Conservation (phyloP, 2,113 vertebrate genomes). For the Ptyas mucosa region DNA sequence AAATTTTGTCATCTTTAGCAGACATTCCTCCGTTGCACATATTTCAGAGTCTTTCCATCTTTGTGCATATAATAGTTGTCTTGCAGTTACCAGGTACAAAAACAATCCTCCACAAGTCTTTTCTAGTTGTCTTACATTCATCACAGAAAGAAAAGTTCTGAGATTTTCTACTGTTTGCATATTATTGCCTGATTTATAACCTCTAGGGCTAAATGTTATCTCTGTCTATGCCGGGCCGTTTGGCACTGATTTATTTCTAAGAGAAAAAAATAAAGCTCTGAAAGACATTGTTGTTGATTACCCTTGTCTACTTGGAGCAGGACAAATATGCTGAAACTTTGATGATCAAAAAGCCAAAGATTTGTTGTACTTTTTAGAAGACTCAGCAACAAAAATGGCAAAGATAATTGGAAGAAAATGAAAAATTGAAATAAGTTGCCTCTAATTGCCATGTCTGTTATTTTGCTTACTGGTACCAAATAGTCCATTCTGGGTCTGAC, state of each 20-base stretch:
- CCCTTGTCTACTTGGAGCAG: neutral
- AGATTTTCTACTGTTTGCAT: neutral
- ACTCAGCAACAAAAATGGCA: neutral
- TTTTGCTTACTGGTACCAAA: neutral
- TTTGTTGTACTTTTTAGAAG: neutral
- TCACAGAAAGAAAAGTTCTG: neutral
- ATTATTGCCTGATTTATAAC: neutral
- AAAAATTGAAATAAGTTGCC: neutral
- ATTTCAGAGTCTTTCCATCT: neutral
- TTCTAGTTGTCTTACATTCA: neutral
- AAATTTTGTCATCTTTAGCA: neutral
- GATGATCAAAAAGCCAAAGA: neutral
- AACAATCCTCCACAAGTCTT: neutral
- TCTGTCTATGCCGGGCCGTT: neutral
- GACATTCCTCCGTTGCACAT: neutral
- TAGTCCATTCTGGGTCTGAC: neutral
- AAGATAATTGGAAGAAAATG: neutral
- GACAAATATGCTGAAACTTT: neutral
- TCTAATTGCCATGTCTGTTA: neutral
- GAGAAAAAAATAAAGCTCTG: neutral
- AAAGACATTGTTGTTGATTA: neutral
- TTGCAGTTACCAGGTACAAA: neutral
- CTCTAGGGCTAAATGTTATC: neutral
- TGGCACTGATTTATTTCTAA: neutral
- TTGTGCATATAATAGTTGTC: neutral